Evolutionary conservation across 2,113 vertebrate species (phyloP).

Genomic region (Mobula hypostoma): DNA sequence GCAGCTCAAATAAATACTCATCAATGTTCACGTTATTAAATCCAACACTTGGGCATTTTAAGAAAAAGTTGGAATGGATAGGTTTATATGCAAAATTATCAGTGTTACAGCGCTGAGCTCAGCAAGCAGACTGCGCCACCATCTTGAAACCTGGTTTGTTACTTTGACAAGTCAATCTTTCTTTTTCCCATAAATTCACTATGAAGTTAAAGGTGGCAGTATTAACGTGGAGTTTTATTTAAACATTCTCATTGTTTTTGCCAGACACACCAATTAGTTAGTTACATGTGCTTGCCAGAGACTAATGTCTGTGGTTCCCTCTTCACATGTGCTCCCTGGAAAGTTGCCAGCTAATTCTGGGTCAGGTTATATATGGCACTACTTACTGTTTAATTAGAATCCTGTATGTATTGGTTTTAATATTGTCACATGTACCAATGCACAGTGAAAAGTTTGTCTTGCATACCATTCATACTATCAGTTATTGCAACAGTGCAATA

Average conservation of each 20-base stretch:
- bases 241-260: not conserved
- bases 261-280: not conserved
- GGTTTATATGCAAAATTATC: no score
- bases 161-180: not conserved
- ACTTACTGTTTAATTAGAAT: not conserved
- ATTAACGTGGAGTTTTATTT: not conserved
- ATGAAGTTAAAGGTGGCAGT: not conserved
- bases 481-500: no score
- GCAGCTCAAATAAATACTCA: no score
- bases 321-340: not conserved
- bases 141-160: not conserved
- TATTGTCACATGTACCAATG: no score
- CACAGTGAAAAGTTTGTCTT: no score
- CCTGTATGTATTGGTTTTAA: no score
- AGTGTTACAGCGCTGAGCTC: no score
- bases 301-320: not conserved
- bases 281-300: not conserved
- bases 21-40: no score
- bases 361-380: not conserved
- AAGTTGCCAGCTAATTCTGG: not conserved
- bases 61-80: no score
- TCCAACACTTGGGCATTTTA: no score
- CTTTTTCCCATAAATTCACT: not conserved
- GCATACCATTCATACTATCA: no score
- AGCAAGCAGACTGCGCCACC: no score